Conservation (phyloP, 2,888 invertebrate species). For the Ochropleura leucogaster region DNA sequence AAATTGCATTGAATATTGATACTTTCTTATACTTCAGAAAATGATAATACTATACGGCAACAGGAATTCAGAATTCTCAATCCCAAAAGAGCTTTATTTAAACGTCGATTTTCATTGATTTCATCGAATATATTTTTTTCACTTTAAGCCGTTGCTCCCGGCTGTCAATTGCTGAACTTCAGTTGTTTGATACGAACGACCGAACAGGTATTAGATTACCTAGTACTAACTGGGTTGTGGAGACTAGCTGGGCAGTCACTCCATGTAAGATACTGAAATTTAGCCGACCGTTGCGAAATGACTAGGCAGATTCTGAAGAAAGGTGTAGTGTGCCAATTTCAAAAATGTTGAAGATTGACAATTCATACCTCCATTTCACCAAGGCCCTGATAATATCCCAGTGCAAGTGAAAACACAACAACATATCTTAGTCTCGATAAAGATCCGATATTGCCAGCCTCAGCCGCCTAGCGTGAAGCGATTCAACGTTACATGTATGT, state of each 20-base stretch:
- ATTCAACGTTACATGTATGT: conserved; percentile 83
- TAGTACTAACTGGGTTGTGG: too few species aligned
- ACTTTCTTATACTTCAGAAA: background rate
- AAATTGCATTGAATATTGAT: conserved; percentile 17
- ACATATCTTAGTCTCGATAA: conserved; percentile 58
- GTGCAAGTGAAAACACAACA: conserved; percentile 63
- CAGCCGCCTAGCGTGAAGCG: conserved; percentile 81
- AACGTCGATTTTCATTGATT: background rate
- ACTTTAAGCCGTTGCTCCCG: too few species aligned
- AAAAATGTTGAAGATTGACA: background rate
- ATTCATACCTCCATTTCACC: background rate
- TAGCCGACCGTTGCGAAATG: too few species aligned
- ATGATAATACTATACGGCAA: background rate
- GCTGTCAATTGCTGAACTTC: too few species aligned
- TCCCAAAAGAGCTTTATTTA: too few species aligned
- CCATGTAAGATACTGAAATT: too few species aligned
- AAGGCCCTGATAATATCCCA: conserved; percentile 16
- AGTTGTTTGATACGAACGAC: too few species aligned
- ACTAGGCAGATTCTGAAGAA: too few species aligned
- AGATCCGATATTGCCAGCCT: conserved; percentile 61
- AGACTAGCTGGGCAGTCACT: too few species aligned
- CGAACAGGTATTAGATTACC: too few species aligned
- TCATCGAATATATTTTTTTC: too few species aligned
- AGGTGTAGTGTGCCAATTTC: background rate
- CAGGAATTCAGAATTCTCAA: background rate